phyloP scores from a whole-genome alignment of 2,797 vertebrate species.

The Adrianichthys oophorus region DNA sequence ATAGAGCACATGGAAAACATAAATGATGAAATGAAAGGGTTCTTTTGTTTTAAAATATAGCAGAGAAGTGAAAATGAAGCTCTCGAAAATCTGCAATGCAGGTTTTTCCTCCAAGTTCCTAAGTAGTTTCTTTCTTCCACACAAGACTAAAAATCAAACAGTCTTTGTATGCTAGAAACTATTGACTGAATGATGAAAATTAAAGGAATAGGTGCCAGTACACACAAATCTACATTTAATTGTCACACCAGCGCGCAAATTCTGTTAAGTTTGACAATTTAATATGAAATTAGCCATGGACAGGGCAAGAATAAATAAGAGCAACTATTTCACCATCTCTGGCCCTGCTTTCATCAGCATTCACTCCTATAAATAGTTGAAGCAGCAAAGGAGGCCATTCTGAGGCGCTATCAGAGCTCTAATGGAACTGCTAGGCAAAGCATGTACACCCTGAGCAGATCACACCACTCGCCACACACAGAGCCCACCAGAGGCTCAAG shows the following conservation, averaged over 20 bases:
- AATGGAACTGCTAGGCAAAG: constrained; percentile 59
- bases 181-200: too few species aligned
- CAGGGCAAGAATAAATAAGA: constrained; percentile 22
- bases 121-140: too few species aligned
- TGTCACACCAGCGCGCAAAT: background rate
- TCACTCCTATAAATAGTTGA: constrained; percentile 74
- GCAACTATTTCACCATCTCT: constrained; percentile 57
- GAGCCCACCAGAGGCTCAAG: constrained; percentile 48
- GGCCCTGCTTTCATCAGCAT: constrained; percentile 61
- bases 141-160: too few species aligned
- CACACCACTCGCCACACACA: constrained; percentile 44
- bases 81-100: background rate
- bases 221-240: background rate
- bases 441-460: constrained; percentile 52
- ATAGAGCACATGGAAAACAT: constrained; percentile 53
- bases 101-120: too few species aligned
- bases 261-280: constrained; percentile 1
- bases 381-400: constrained; percentile 69
- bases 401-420: constrained; percentile 57
- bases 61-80: background rate
- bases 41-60: constrained; percentile 12
- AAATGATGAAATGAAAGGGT: constrained; percentile 38
- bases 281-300: background rate
- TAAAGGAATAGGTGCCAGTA: too few species aligned
- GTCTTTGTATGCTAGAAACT: too few species aligned